A percentile compares a stretch with the other conserved stretches of the same genome.
These are phyloP conservation scores for Chrysolina americana DNA, from an alignment of 2,888 invertebrate species.

Conservation along the genomic window DNA sequence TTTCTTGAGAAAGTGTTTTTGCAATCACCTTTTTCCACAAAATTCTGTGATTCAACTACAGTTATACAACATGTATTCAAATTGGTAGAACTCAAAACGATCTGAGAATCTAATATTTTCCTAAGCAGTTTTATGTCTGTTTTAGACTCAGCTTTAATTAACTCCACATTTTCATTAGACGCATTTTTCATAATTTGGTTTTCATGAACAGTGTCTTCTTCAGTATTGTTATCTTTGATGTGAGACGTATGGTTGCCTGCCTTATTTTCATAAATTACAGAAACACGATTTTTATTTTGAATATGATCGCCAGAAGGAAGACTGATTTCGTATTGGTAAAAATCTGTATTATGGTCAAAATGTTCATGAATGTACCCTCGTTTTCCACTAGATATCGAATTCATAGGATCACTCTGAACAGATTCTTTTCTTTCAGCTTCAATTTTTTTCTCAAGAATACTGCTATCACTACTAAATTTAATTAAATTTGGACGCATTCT, in stretches of 20 bases:
- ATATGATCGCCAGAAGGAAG: background rate
- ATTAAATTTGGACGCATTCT: constrained; percentile 33
- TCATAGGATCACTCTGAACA: background rate
- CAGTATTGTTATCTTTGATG: background rate
- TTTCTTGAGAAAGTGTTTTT: background rate
- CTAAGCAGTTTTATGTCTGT: constrained; percentile 12
- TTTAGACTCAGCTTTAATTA: constrained; percentile 15
- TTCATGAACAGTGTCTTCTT: background rate
- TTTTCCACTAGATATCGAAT: background rate
- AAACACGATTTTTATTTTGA: constrained; percentile 5
- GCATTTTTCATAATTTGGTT: background rate
- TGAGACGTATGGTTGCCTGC: background rate
- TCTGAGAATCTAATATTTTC: constrained; percentile 27
- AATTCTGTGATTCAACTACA: constrained; percentile 14
- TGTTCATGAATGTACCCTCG: background rate
- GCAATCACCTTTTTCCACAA: background rate
- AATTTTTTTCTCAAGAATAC: background rate
- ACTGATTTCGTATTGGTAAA: background rate
- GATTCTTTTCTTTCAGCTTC: constrained; percentile 7
- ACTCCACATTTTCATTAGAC: background rate
- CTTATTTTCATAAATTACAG: constrained; percentile 9
- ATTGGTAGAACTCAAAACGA: constrained; percentile 33
- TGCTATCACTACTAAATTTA: constrained; percentile 31
- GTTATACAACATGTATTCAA: constrained; percentile 33
- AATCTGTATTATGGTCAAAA: background rate